These are phyloP conservation scores for Nebria brevicollis DNA, from an alignment of 2,888 invertebrate species.

Conservation along the genomic window DNA sequence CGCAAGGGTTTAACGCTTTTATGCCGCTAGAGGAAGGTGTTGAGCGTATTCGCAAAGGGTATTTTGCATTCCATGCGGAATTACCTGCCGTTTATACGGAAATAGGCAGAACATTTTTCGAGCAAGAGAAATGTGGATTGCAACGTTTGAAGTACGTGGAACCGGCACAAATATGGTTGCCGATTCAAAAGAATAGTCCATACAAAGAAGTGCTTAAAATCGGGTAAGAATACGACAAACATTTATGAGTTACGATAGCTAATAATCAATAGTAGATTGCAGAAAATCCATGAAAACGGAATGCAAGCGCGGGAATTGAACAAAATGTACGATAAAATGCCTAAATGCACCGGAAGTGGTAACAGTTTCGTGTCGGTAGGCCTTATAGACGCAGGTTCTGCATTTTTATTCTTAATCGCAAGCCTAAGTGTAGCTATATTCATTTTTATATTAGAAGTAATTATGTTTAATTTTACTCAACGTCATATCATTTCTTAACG, in stretches of 20 bases:
- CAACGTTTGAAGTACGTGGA: conserved; percentile 70
- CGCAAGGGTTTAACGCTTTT: conserved; percentile 67
- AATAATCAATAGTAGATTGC: conserved; percentile 7
- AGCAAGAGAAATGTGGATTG: conserved; percentile 77
- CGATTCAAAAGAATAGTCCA: conserved; percentile 66
- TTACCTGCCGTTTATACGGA: conserved; percentile 73
- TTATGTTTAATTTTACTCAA: background rate
- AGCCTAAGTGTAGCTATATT: conserved; percentile 16
- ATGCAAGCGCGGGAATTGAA: conserved; percentile 25
- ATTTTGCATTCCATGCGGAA: conserved; percentile 77
- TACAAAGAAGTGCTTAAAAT: conserved; percentile 68
- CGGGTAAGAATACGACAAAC: conserved; percentile 60
- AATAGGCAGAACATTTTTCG: conserved; percentile 73
- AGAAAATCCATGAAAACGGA: conserved; percentile 25
- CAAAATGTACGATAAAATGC: conserved; percentile 13
- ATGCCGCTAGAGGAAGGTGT: conserved; percentile 71
- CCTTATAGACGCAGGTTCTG: conserved; percentile 21
- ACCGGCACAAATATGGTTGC: conserved; percentile 67
- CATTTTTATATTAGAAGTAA: conserved; percentile 16
- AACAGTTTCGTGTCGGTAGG: conserved; percentile 30
- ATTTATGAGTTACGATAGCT: no score
- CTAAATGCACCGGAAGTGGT: conserved; percentile 21
- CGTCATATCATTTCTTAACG: no score
- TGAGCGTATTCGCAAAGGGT: conserved; percentile 67
- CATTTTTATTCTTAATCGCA: conserved; percentile 20